Percentiles rank a stretch among this genome's conserved stretches.
Conservation (phyloP, 2,888 invertebrate genomes). For the Ophion obscuratus region DNA sequence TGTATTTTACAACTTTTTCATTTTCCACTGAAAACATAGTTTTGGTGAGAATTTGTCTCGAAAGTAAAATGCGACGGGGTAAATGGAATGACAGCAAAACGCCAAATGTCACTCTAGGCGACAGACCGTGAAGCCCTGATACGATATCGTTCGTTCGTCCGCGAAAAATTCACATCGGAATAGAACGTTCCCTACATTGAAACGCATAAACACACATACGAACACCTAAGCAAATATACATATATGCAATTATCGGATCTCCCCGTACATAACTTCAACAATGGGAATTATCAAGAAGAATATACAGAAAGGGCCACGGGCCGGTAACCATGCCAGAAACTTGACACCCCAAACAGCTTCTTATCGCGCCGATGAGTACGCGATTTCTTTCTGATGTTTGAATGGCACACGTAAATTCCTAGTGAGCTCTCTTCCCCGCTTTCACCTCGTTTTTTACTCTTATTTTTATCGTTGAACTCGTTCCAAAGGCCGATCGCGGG, state of each 20-base stretch:
- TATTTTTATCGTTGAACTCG: not conserved
- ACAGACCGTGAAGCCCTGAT: slow-evolving; percentile 71
- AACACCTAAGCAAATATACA: slow-evolving; percentile 3
- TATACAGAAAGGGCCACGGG: slow-evolving; percentile 20
- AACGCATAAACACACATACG: not conserved
- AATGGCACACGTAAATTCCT: slow-evolving; percentile 35
- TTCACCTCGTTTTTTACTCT: not conserved
- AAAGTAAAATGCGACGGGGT: slow-evolving; percentile 59
- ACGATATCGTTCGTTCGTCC: slow-evolving; percentile 64
- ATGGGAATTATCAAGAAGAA: slow-evolving; percentile 60
- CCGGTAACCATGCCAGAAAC: not conserved
- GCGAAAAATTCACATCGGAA: slow-evolving; percentile 51
- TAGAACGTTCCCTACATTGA: slow-evolving; percentile 39
- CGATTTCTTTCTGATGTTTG: slow-evolving; percentile 31
- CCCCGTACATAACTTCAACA: slow-evolving; percentile 46
- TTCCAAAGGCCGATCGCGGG: not conserved
- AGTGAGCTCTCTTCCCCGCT: not conserved
- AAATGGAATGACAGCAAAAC: slow-evolving; percentile 69
- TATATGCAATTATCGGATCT: slow-evolving; percentile 34
- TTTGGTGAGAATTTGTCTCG: slow-evolving; percentile 4
- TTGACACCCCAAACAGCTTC: slow-evolving; percentile 22
- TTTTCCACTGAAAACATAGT: slow-evolving; percentile 1
- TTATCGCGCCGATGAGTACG: slow-evolving; percentile 40
- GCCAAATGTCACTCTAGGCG: slow-evolving; percentile 68
- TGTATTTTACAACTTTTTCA: not conserved